Base-by-base conservation (phyloP, 2,113 vertebrate genomes). In the Chaetodon trifascialis region DNA sequence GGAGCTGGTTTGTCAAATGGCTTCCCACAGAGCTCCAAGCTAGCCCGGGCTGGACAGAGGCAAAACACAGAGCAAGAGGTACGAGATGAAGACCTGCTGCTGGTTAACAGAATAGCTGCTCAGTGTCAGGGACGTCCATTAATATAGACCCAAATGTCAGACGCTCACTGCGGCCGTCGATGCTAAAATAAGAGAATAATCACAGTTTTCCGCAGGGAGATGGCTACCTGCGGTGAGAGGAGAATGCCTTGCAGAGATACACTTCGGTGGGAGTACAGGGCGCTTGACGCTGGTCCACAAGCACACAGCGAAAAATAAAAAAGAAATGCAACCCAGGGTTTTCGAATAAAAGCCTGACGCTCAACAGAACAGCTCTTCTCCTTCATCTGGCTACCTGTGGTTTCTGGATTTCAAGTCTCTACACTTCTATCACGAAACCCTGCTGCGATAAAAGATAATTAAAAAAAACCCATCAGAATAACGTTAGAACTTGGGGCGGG, bases 381-480 rank as follows among this genome's bases (percentile, higher is more conserved):
- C 87, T 91, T 87, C 94, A 95, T 95, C 91, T 93, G 93, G 95
- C 95, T 96, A 96, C 96, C 95, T 96, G 95, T 91, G 94, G 96
- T 96, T 96, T 95, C 86, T 89, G 89, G 84, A 93, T 92, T 95
- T 90, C 90, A 94, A 93, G 94, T 88, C 92, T 91, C 95, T 95
- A 94, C 90, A 95, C 86, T 90, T 93, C 30, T 86, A 84, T 84
- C 56, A 56, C 86, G 62, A 89, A 93, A 65, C 66, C 75, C 63
- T 16, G 54, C 75, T 44, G 73, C 59, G 83, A 87, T 90, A 91
- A 70, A 79, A 78, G 52, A 64, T 14, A 19, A 46, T 46, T 47
- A 25, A 38, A n/a, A 73, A 52, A 73, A 42, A 42, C 5, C 30
- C 12, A 91, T 91, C 89, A 90, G 86, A 94, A 94, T 93, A 88